Percentiles rank a stretch among this genome's conserved stretches.
Conservation (phyloP, 2,888 invertebrate genomes). For the Cephus rjabovi region DNA sequence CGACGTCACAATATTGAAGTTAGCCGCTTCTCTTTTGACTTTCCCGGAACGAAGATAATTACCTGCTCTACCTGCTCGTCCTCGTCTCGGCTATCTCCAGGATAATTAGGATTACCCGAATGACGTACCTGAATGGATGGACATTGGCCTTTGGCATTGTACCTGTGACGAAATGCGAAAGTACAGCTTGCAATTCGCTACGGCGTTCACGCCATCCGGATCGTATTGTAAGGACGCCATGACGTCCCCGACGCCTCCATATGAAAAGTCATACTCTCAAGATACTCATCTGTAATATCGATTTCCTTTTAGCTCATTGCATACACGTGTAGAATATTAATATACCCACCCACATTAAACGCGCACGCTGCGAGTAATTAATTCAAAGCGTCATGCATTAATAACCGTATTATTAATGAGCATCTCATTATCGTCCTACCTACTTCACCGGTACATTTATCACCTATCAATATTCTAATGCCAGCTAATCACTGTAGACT, state of each 20-base stretch:
- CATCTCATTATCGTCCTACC: background rate
- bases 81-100: background rate
- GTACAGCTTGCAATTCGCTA: constrained; percentile 10
- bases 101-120: background rate
- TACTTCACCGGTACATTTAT: background rate
- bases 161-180: constrained; percentile 18
- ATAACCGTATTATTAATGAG: background rate
- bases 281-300: background rate
- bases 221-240: background rate
- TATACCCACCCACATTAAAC: background rate
- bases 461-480: background rate
- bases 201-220: constrained; percentile 14
- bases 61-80: background rate
- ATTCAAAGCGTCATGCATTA: background rate
- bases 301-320: background rate
- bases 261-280: background rate
- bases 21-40: constrained; percentile 28
- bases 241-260: background rate
- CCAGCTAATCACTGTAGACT: background rate
- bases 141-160: background rate
- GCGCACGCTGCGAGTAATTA: background rate
- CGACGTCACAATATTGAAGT: constrained; percentile 33
- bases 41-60: constrained; percentile 6
- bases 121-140: background rate
- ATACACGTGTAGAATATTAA: background rate